These are phyloP conservation scores for Sisyra nigra DNA, from an alignment of 2,888 invertebrate species.

Conservation along the genomic window DNA sequence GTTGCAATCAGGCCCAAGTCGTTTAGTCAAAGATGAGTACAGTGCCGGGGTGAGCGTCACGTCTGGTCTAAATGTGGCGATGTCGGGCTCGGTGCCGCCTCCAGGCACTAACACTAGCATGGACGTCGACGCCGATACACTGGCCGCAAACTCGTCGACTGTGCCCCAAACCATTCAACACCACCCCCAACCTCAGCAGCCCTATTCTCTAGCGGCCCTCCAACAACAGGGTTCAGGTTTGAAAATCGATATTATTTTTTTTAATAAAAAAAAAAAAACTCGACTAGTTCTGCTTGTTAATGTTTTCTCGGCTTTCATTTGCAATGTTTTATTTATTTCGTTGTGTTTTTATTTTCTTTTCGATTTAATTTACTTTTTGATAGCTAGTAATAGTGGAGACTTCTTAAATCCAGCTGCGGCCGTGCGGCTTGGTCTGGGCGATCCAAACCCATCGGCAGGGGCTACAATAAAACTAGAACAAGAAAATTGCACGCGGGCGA, in stretches of 20 bases:
- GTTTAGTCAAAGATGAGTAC: constrained; percentile 86
- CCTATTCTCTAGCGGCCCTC: constrained; percentile 31
- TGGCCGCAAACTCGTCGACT: constrained; percentile 20
- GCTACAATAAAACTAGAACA: constrained; percentile 14
- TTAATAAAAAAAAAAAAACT: constrained; percentile 1
- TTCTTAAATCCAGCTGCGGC: constrained; percentile 2
- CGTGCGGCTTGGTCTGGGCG: constrained; percentile 1
- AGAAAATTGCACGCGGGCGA: constrained; percentile 39
- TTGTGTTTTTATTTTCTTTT: constrained; percentile 9
- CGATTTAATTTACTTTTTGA: constrained; percentile 1
- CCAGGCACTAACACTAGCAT: constrained; percentile 34
- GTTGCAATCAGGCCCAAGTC: constrained; percentile 65
- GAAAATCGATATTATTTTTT: neutral
- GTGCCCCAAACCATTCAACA: constrained; percentile 48
- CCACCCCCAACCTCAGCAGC: constrained; percentile 41
- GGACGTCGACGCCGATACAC: constrained; percentile 44
- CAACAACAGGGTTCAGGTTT: constrained; percentile 15
- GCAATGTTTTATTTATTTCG: constrained; percentile 1
- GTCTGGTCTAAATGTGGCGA: constrained; percentile 11
- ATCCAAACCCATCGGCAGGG: neutral
- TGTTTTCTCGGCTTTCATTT: neutral
- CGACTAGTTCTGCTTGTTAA: neutral
- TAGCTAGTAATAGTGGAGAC: neutral
- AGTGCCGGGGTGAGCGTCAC: constrained; percentile 45
- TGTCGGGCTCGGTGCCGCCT: constrained; percentile 31